Percentiles rank a stretch among this genome's conserved stretches.
phyloP scores from a whole-genome alignment of 2,888 invertebrate genomes.

The Acanthosepion pharaonis region DNA sequence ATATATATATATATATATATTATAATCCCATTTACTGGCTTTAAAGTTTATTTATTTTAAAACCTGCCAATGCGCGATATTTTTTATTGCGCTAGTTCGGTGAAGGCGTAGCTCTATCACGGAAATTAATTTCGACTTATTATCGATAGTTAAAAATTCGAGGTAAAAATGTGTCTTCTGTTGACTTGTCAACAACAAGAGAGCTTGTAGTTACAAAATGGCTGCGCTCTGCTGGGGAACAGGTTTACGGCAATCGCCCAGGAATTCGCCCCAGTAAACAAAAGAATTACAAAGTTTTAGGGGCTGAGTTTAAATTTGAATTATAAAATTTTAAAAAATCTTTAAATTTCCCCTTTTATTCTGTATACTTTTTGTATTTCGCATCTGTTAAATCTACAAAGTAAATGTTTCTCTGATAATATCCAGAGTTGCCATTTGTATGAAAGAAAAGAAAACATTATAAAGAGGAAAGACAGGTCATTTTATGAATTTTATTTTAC shows the following conservation, averaged over 20 bases:
- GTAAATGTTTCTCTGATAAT: too few species aligned
- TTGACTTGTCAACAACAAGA: not conserved
- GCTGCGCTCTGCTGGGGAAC: not conserved
- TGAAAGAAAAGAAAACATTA: too few species aligned
- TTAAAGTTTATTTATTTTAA: too few species aligned
- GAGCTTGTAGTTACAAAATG: not conserved
- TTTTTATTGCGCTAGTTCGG: not conserved
- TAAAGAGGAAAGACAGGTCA: too few species aligned
- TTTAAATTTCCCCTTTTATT: too few species aligned
- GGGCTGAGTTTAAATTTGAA: not conserved
- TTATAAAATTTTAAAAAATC: too few species aligned
- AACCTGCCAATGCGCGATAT: not conserved
- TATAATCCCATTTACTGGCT: too few species aligned
- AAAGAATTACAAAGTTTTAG: not conserved
- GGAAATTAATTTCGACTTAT: not conserved
- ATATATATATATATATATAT: too few species aligned
- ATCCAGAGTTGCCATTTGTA: too few species aligned
- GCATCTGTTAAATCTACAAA: too few species aligned
- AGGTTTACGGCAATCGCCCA: not conserved
- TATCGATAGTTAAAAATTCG: not conserved
- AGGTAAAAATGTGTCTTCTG: not conserved
- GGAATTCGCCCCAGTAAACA: not conserved
- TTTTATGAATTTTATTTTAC: too few species aligned
- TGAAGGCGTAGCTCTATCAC: not conserved
- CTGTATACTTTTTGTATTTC: too few species aligned